These are phyloP conservation scores for Hemicrepidius hirtus DNA, from an alignment of 2,888 invertebrate genomes.

Conservation along the genomic window DNA sequence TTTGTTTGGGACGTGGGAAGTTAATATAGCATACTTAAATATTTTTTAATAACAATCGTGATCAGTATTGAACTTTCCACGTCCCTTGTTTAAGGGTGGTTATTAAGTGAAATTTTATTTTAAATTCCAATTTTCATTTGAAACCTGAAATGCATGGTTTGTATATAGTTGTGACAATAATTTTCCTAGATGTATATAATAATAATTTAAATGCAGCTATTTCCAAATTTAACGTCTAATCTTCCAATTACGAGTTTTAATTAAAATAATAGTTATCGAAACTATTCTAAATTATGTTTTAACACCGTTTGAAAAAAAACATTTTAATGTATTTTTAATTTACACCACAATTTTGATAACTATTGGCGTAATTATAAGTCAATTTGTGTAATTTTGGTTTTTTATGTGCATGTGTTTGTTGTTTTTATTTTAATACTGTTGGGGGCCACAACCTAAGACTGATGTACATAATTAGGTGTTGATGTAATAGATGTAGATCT, in stretches of 20 bases:
- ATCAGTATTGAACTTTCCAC: not conserved
- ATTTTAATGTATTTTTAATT: conserved; percentile 56
- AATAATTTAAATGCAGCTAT: conserved; percentile 46
- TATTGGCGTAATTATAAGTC: conserved; percentile 49
- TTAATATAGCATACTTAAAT: too few relatives aligned
- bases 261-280: conserved; percentile 41
- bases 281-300: conserved; percentile 48
- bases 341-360: conserved; percentile 48
- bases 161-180: conserved; percentile 47
- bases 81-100: too few relatives aligned
- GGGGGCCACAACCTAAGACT: conserved; percentile 65
- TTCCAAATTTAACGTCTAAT: conserved; percentile 44
- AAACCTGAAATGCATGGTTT: conserved; percentile 27
- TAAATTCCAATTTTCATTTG: not conserved
- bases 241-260: conserved; percentile 43
- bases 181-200: conserved; percentile 22
- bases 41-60: too few relatives aligned
- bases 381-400: conserved; percentile 47
- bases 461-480: conserved; percentile 59
- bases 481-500: conserved; percentile 48
- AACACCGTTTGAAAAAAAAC: conserved; percentile 44
- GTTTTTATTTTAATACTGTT: conserved; percentile 47
- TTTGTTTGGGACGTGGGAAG: too few relatives aligned
- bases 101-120: not conserved
- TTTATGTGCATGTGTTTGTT: conserved; percentile 45